Conservation (phyloP, 64 coral and sea anemone species). For the Porites australiensis region DNA sequence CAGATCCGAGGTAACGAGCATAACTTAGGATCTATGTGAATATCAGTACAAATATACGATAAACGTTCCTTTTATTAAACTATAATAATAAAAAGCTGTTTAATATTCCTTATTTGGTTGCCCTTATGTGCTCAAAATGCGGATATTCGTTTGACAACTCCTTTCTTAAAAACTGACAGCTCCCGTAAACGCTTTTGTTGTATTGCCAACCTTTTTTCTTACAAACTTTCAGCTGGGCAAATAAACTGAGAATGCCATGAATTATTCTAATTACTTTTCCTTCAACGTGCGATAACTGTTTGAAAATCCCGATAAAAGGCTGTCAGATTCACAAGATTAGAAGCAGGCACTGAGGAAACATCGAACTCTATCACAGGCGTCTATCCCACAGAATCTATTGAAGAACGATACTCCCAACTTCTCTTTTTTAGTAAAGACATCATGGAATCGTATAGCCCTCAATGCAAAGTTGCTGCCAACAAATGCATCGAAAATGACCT, state of each 20-base stretch:
- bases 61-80: too few species aligned
- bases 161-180: neutral
- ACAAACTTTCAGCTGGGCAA: conserved; percentile 36
- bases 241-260: conserved; percentile 16
- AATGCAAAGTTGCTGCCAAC: conserved; percentile 4
- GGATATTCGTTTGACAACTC: neutral
- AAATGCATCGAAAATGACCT: neutral
- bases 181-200: neutral
- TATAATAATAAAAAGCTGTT: too few species aligned
- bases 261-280: conserved; percentile 4
- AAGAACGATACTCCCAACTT: too few species aligned
- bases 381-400: too few species aligned
- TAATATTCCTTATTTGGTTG: neutral
- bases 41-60: neutral
- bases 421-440: too few species aligned
- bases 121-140: neutral
- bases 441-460: neutral
- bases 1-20: neutral
- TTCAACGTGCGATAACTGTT: neutral
- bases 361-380: too few species aligned
- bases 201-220: neutral
- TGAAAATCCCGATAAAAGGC: conserved; percentile 3
- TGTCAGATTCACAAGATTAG: neutral
- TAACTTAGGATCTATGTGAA: neutral
- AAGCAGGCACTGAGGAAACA: neutral